These are phyloP conservation scores for Pentalonia nigronervosa DNA, from an alignment of 1,140 invertebrate genomes.

Conservation along the genomic window DNA sequence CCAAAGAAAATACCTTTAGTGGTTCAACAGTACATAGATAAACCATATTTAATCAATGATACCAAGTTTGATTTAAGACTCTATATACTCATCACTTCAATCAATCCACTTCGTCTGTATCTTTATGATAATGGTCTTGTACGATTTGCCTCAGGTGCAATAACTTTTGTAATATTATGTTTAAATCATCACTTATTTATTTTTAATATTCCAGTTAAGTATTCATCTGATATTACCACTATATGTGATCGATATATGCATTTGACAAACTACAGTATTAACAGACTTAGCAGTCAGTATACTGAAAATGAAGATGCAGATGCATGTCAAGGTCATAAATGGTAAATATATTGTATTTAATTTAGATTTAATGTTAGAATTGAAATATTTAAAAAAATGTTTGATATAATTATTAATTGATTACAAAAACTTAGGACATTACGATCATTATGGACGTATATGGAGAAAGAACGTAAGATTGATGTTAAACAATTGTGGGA, in stretches of 20 bases:
- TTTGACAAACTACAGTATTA: constrained; percentile 97
- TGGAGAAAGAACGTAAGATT: constrained; percentile 72
- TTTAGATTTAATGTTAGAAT: background rate
- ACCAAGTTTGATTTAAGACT: constrained; percentile 92
- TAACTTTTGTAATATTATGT: constrained; percentile 60
- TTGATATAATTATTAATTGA: background rate
- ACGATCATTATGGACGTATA: constrained; percentile 77
- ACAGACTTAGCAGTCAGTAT: constrained; percentile 88
- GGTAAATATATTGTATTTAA: constrained; percentile 65
- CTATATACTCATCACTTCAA: constrained; percentile 93
- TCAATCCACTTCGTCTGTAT: constrained; percentile 91
- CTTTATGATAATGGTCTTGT: constrained; percentile 95
- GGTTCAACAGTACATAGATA: constrained; percentile 87
- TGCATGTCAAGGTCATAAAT: constrained; percentile 88
- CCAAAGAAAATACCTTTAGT: constrained; percentile 88
- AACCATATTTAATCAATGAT: constrained; percentile 89
- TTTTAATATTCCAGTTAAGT: constrained; percentile 72
- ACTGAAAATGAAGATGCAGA: constrained; percentile 85
- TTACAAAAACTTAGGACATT: constrained; percentile 68
- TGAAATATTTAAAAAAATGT: background rate
- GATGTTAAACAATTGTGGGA: constrained; percentile 82
- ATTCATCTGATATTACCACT: constrained; percentile 79
- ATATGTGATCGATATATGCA: constrained; percentile 94
- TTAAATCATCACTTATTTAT: constrained; percentile 5
- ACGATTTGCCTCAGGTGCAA: constrained; percentile 82